Conservation (phyloP, 2,113 vertebrate genomes). For the Collichthys lucidus region DNA sequence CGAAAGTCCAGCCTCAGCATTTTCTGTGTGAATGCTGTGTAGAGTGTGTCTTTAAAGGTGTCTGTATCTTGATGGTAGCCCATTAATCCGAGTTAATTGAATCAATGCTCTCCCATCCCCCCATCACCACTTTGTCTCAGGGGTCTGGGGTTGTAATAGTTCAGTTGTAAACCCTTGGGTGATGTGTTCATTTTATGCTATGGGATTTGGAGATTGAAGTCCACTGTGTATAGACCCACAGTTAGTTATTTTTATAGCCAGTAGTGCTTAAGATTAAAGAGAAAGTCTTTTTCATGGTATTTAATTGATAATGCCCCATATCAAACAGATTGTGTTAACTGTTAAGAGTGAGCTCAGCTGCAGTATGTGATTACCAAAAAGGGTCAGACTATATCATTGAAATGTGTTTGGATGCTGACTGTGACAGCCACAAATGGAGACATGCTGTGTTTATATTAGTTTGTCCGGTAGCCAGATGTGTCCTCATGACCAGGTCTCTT, state of each 20-base stretch:
- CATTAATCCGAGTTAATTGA: conserved; percentile 79
- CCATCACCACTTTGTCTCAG: conserved; percentile 43
- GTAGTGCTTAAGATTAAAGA: conserved; percentile 27
- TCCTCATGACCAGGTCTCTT: conserved; percentile 28
- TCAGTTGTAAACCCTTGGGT: conserved; percentile 58
- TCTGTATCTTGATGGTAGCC: conserved; percentile 64
- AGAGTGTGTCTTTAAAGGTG: conserved; percentile 64
- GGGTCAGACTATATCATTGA: conserved; percentile 21
- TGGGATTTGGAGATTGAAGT: conserved; percentile 43
- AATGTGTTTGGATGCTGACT: conserved; percentile 13
- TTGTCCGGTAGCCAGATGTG: conserved; percentile 63
- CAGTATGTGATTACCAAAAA: conserved; percentile 34
- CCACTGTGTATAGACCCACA: conserved; percentile 10
- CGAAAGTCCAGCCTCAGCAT: conserved; percentile 61
- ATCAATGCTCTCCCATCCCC: conserved; percentile 57
- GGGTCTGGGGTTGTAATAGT: conserved; percentile 51
- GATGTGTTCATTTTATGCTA: conserved; percentile 29
- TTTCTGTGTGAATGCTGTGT: conserved; percentile 61
- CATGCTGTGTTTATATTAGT: conserved; percentile 49
- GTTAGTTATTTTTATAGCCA: conserved; percentile 15
- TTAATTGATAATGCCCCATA: conserved; percentile 20
- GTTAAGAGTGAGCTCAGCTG: conserved; percentile 21
- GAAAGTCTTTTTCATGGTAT: conserved; percentile 26
- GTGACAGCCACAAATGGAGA: conserved; percentile 41
- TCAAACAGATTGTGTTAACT: conserved; percentile 11